Evolutionary conservation across 1,140 invertebrate species (phyloP), one percentile per base, ranked within the genome.

Genomic region (Sesamia nonagrioides): DNA sequence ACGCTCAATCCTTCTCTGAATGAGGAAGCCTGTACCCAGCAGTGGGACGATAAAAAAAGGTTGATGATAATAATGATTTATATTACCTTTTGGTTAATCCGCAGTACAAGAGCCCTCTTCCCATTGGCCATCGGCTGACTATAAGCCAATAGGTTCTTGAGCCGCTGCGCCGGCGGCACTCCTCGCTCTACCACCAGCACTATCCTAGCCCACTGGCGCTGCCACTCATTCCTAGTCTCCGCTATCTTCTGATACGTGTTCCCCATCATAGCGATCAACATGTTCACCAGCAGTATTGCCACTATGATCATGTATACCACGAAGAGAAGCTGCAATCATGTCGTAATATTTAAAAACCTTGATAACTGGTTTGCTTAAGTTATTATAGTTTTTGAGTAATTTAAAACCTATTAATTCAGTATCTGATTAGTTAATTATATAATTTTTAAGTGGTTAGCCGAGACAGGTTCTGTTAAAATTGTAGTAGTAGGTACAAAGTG

Each of bases 251-350:
- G 98, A 93, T 99, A 99, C 21, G 99, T 99, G 91, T 99, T 99
- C 1, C 99, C 99, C 99, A 99, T 99, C 99, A 99, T 99, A 84
- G 99, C 99, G 88, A 99, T 99, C 89, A 99, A 96, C 98, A 99
- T 99, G 96, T 99, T 99, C 15, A 99, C 98, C 74, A 99, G 95
- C 9, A 99, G 95, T 82, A 99, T 97, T 0, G 98, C 98, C 21
- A 99, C 99, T 86, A 99, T 98, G 68, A 97, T 98, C 98, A 99
- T 99, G 95, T 99, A 99, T 1, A 99, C 95, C 15, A 99, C 97
- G 94, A 99, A 99, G 21, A 99, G 95, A 35, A 98, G 95, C 98
- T 99, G 94, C 90, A 96, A 88, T 37, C 18, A n/a, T 63, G 37
- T 66, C 8, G 37, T 37, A 66, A 66, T 42, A 2, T 5, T 58